Conservation (phyloP, 2,888 invertebrate genomes). For the Drosophila acutilabella region DNA sequence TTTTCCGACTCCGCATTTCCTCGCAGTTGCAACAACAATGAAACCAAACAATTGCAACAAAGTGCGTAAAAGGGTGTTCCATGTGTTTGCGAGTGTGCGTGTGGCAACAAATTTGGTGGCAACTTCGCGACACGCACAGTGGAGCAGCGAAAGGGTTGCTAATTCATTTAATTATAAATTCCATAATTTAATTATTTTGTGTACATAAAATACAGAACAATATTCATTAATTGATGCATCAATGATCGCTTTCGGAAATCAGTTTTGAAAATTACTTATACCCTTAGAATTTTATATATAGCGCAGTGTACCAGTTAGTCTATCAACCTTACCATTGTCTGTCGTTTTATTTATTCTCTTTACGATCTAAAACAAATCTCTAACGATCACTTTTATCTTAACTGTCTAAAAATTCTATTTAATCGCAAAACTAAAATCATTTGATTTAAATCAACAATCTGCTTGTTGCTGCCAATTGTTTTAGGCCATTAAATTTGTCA, state of each 20-base stretch:
- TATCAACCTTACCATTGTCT: not conserved
- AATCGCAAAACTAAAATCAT: conserved; percentile 7
- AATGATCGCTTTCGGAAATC: no score
- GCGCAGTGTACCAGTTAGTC: not conserved
- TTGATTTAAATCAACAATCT: conserved; percentile 17
- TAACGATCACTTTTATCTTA: conserved; percentile 12
- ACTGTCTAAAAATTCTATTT: not conserved
- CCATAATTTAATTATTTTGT: no score
- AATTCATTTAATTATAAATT: not conserved
- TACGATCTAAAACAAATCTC: not conserved
- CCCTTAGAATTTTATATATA: not conserved
- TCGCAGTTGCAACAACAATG: conserved; percentile 38
- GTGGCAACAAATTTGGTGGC: conserved; percentile 45
- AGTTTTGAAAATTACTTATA: no score
- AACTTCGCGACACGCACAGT: conserved; percentile 33
- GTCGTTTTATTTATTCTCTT: not conserved
- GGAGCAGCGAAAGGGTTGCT: not conserved
- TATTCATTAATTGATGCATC: no score
- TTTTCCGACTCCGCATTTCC: conserved; percentile 37
- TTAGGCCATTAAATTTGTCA: conserved; percentile 16
- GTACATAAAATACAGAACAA: no score
- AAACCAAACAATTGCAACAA: conserved; percentile 42
- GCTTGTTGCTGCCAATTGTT: conserved; percentile 8
- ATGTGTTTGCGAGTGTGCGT: conserved; percentile 15
- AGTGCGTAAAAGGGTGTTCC: conserved; percentile 36